A percentile compares a stretch with the other conserved stretches of the same genome.
Evolutionary conservation across 2,888 invertebrate genomes (phyloP).

Genomic region (Ormyrus thymus): DNA sequence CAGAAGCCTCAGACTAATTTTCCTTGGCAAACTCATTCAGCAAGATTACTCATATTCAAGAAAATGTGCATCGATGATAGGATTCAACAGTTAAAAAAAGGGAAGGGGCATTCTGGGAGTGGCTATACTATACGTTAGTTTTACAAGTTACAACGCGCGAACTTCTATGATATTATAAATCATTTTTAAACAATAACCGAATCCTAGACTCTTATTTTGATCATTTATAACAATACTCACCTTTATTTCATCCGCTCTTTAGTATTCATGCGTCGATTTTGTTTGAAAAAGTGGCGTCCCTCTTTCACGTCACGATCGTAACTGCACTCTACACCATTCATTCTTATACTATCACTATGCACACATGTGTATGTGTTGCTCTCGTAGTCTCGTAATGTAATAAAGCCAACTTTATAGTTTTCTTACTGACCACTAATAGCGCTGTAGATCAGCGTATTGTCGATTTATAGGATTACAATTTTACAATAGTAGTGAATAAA

Average conservation of each 20-base stretch:
- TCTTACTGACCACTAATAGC: too few relatives aligned
- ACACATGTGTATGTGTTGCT: not conserved
- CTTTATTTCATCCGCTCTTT: slow-evolving; percentile 31
- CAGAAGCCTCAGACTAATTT: slow-evolving; percentile 13
- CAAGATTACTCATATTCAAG: slow-evolving; percentile 41
- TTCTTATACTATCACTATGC: slow-evolving; percentile 16
- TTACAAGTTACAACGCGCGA: slow-evolving; percentile 10
- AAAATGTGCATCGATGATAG: slow-evolving; percentile 21
- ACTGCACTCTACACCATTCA: slow-evolving; percentile 11
- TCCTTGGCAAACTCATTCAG: slow-evolving; percentile 56
- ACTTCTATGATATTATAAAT: not conserved
- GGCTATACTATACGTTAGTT: slow-evolving; percentile 33
- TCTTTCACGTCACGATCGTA: slow-evolving; percentile 28
- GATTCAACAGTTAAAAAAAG: slow-evolving; percentile 40
- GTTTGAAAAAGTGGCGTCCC: slow-evolving; percentile 48
- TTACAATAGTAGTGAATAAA: too few relatives aligned
- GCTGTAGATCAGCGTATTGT: too few relatives aligned
- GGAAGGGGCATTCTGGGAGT: slow-evolving; percentile 55
- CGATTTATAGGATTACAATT: too few relatives aligned
- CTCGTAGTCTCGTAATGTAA: too few relatives aligned
- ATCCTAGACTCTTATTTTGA: not conserved
- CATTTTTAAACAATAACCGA: not conserved
- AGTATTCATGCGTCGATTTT: slow-evolving; percentile 32
- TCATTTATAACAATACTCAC: slow-evolving; percentile 13
- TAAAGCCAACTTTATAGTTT: not conserved